These are phyloP conservation scores for Phyto melanocephala DNA, from an alignment of 2,888 invertebrate genomes.

Conservation along the genomic window DNA sequence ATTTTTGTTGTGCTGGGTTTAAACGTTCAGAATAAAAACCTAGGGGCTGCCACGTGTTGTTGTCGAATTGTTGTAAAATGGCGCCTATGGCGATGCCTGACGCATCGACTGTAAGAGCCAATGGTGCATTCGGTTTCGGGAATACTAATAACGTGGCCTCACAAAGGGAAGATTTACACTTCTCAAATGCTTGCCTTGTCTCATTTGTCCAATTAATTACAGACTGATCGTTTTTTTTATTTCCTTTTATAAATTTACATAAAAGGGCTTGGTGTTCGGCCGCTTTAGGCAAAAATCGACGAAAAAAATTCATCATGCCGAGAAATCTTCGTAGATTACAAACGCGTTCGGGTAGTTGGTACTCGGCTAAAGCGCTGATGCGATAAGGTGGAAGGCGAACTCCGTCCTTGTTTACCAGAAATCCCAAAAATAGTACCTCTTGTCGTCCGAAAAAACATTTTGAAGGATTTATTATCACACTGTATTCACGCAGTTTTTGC, in stretches of 20 bases:
- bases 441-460: constrained; percentile 59
- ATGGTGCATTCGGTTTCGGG: not conserved
- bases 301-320: not conserved
- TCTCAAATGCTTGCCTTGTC: not conserved
- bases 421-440: constrained; percentile 58
- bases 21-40: constrained; percentile 44
- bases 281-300: not conserved
- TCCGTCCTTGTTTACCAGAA: constrained; percentile 34
- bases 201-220: constrained; percentile 1
- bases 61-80: constrained; percentile 30
- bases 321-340: constrained; percentile 45
- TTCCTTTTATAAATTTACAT: not conserved
- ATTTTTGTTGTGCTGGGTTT: constrained; percentile 29
- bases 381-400: constrained; percentile 52
- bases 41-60: constrained; percentile 18
- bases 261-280: constrained; percentile 2
- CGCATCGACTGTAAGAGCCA: constrained; percentile 33
- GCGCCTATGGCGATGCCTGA: constrained; percentile 5
- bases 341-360: constrained; percentile 48
- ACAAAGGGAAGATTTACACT: constrained; percentile 3
- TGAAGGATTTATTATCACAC: constrained; percentile 63
- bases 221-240: not conserved
- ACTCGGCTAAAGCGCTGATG: constrained; percentile 57
- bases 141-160: constrained; percentile 14
- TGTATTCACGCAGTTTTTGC: constrained; percentile 55